Evolutionary conservation across 1,140 invertebrate genomes (phyloP), one percentile per base, ranked within the genome.

Genomic region (Pachypsylla venusta): DNA sequence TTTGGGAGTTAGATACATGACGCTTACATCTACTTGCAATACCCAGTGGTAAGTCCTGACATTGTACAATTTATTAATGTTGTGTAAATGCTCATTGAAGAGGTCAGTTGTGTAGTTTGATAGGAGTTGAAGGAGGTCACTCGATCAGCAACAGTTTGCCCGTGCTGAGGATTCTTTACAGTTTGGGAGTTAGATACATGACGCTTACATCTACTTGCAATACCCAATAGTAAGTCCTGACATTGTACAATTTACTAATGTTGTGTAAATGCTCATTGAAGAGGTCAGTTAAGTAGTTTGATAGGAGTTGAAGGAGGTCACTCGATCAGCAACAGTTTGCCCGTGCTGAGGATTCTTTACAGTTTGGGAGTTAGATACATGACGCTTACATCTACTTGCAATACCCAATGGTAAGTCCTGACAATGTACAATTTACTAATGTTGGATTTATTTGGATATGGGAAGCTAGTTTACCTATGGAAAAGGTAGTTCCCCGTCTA

Each of bases 101-200:
- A 26, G 20, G n/a, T n/a, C n/a, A n/a, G n/a, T n/a, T 83, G 60
- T 79, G 76, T 13, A 81, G 79, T 69, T 66, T 82, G 64, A 79
- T 83, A 61, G 80, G 80, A 7, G 70, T 82, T 25, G 80, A 81
- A 68, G 81, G 81, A 61, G 84, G 88, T 59, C 87, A 93, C 72
- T 84, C 86, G 5, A 81, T 92, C 25, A 87, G 87, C 62, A 89
- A 86, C 67, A 88, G 85, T 48, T 71, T 92, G 57, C 85, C 84
- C 24, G 84, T 87, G 27, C 75, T 92, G 40, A 77, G 89, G 62
- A 84, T 86, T 62, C 87, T 88, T 71, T 90, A 92, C 71, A 81
- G 85, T 56, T 75, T 92, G 25, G 88, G 88, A 27, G 85, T 87
- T 20, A 73, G 82, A 58, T 82, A 81, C 68, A 77, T 84, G 73